Evolutionary conservation across 2,113 vertebrate genomes (phyloP), one percentile per base, ranked within the genome.

Genomic region (Syngnathus scovelli): DNA sequence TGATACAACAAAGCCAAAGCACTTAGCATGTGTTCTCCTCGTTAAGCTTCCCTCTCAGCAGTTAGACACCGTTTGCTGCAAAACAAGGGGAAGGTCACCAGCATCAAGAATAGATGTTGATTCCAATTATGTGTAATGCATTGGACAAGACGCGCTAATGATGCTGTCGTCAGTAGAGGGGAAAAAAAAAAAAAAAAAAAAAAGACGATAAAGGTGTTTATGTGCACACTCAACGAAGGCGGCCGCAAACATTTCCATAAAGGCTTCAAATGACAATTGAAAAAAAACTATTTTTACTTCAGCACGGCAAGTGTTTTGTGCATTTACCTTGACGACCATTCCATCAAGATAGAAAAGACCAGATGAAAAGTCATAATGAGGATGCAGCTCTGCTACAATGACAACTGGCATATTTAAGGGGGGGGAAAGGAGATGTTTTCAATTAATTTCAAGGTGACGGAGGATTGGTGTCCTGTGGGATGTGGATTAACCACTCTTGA

Each of bases 381-480:
- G 87, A 88, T 90, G 91, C 89, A 88, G 87, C 90, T 55, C 52
- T 87, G 91, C 91, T 91, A 86, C 70, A 90, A 87, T 88, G 92
- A 89, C 91, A 81, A 91, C 93, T 92, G 90, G 23, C 93, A 90
- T 92, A 59, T 23, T 66, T 76, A 67, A 74, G 60, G 21, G 16
- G 16, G 16, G 19, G 7, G 5, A 43, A 63, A 92, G 93, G 92
- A 93, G 92, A 93, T 93, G 92, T 94, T 96, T 96, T 98, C 94
- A 97, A 96, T 95, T 95, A 94, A 95, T 95, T 93, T 96, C 94
- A 94, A 92, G 94, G 93, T 95, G 96, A 95, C 95, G 94, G 94
- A 86, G 93, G 93, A 91, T 27, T 86, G 66, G 83, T 90, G 86
- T 95, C 94, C 94, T 92, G 83, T 89, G 93, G 94, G 95, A 95